Conservation (phyloP, 2,113 vertebrate species). For the Pteruthius melanotis region DNA sequence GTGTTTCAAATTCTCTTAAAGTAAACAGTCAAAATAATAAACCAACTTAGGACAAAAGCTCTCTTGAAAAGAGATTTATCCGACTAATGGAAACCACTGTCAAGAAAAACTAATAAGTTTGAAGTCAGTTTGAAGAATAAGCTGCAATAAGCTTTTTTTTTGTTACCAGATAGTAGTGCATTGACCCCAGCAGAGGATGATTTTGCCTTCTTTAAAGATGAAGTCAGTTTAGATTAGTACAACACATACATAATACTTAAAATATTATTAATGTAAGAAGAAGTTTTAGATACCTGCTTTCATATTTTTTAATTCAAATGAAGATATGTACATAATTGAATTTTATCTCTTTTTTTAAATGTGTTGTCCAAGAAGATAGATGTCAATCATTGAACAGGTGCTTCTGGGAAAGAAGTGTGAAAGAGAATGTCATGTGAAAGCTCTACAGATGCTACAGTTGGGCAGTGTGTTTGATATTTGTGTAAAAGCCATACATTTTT, state of each 20-base stretch:
- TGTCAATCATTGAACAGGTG: neutral
- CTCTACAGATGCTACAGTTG: neutral
- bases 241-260: neutral
- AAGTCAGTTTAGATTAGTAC: neutral
- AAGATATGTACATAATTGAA: neutral
- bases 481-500: neutral
- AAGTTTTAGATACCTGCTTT: neutral
- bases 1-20: neutral
- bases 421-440: neutral
- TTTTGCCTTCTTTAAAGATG: neutral
- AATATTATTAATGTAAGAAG: neutral
- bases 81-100: neutral
- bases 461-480: neutral
- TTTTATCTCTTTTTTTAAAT: neutral
- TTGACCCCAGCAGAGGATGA: neutral
- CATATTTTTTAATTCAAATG: neutral
- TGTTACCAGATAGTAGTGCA: neutral
- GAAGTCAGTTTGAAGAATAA: neutral
- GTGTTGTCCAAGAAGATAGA: neutral
- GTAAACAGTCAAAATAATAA: neutral
- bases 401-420: neutral
- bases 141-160: neutral
- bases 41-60: neutral
- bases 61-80: neutral
- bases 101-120: neutral